Conservation (phyloP, 2,113 vertebrate genomes). For the Trichechus manatus region DNA sequence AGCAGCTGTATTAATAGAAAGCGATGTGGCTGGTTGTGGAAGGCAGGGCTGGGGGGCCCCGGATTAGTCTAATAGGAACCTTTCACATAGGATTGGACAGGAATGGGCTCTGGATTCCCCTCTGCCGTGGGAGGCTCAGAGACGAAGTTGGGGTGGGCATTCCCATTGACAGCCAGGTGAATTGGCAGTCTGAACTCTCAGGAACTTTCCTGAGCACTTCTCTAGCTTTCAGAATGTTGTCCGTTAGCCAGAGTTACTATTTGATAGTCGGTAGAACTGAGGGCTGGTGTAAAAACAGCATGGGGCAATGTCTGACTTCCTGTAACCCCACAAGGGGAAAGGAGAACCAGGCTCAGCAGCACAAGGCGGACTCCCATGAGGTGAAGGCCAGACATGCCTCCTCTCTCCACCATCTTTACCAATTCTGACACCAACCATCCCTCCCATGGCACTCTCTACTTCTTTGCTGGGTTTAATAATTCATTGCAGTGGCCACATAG, state of each 20-base stretch:
- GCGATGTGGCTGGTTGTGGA: accelerated
- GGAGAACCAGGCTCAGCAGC: no score
- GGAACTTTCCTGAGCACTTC: neutral
- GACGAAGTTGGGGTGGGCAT: neutral
- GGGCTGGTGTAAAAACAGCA: no score
- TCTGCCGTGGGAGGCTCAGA: neutral
- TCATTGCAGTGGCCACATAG: no score
- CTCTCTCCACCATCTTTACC: no score
- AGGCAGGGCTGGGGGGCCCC: accelerated
- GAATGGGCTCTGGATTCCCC: no score
- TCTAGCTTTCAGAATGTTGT: neutral
- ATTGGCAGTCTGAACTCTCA: neutral
- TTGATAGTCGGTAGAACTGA: neutral
- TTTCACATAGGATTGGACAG: neutral
- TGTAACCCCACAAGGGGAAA: no score
- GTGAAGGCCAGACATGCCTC: no score
- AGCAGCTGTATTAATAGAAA: neutral
- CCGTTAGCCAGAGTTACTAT: neutral
- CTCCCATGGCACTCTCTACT: no score
- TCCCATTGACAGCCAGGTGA: accelerated
- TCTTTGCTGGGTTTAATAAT: no score
- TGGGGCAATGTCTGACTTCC: no score
- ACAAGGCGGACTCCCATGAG: no score
- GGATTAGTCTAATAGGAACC: neutral
- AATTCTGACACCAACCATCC: no score